Evolutionary conservation across 2,113 vertebrate genomes (phyloP), one percentile per base, ranked within the genome.

Genomic region (Collichthys lucidus): DNA sequence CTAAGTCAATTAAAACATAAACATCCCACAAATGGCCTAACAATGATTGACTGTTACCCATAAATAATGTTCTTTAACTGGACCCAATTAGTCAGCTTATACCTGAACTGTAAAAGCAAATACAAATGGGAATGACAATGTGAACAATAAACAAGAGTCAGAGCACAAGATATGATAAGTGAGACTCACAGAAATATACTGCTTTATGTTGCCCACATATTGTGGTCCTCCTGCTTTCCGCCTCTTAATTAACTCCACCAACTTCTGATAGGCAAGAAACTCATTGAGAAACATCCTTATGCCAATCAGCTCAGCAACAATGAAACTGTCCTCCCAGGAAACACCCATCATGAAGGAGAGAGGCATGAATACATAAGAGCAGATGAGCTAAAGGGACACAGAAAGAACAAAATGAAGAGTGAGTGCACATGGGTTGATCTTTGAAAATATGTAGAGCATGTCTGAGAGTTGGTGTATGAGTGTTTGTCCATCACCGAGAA

Each of bases 221-320:
- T 95, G 89, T 5, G 95, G 94, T 9, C 94, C 96, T 63, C 93
- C 96, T 3, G 83, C 89, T 88, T 96, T 81, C 77, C 97, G 89
- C 79, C 87, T 93, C 24, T 89, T 83, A 59, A 97, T 97, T 49
- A 96, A 59, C 80, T 89, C 82, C 40, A 96, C 94, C 83, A 98
- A 92, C 4, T 92, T 94, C 68, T 97, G 87, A 64, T 96, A 98
- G 79, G 96, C 96, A 78, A 98, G 93, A 93, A 98, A 97, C 89
- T 97, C 96, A 91, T 96, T 97, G 87, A 98, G 95, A 89, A 98
- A 97, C 17, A 96, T 97, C 94, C 97, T 98, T 59, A 95, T 93
- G 7, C 96, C 97, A 62, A 97, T 92, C 64, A 98, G 95, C 86
- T 95, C 95, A 50, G 94, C 97, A 0, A 98, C 95, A 49, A 96